A percentile compares a stretch with the other conserved stretches of the same genome.
phyloP scores from a whole-genome alignment of 2,113 vertebrate genomes.

The Corydoras sp. region DNA sequence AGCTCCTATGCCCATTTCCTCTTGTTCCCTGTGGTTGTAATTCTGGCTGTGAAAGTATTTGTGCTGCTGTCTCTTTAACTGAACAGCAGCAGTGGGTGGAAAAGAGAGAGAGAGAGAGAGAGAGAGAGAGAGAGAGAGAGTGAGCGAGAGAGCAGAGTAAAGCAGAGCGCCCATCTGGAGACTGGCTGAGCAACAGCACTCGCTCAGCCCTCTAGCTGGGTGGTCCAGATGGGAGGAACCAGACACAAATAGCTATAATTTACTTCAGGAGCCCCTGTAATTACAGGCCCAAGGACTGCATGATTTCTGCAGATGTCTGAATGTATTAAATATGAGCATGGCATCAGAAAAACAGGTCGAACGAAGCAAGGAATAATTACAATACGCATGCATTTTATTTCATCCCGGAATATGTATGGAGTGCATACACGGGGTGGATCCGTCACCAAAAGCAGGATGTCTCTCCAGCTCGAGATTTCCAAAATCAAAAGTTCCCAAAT shows the following conservation, averaged over 20 bases:
- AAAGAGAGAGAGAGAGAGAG: conserved; percentile 46
- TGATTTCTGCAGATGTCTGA: conserved; percentile 68
- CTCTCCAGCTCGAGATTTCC: too few relatives aligned
- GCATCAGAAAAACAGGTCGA: conserved; percentile 31
- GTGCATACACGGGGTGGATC: too few relatives aligned
- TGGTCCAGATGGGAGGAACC: conserved; percentile 82
- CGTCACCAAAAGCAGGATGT: too few relatives aligned
- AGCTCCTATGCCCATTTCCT: conserved; percentile 14
- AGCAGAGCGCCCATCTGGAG: conserved; percentile 54
- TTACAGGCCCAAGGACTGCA: conserved; percentile 76
- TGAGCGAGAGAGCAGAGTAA: conserved; percentile 38
- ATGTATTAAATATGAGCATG: conserved; percentile 47
- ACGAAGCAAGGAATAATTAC: background rate
- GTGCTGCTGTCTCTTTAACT: conserved; percentile 71
- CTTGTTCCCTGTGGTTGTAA: conserved; percentile 12
- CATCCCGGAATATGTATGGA: too few relatives aligned
- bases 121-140: conserved; percentile 48
- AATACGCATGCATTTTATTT: too few relatives aligned
- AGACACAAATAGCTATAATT: conserved; percentile 86
- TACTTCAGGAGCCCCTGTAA: conserved; percentile 79
- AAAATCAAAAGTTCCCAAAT: background rate
- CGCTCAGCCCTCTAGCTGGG: conserved; percentile 63
- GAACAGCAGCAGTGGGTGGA: conserved; percentile 45
- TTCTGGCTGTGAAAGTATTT: conserved; percentile 48
- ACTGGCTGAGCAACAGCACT: conserved; percentile 49